These are phyloP conservation scores for Sterrhoptilus dennistouni DNA, from an alignment of 2,113 vertebrate genomes.

Conservation along the genomic window DNA sequence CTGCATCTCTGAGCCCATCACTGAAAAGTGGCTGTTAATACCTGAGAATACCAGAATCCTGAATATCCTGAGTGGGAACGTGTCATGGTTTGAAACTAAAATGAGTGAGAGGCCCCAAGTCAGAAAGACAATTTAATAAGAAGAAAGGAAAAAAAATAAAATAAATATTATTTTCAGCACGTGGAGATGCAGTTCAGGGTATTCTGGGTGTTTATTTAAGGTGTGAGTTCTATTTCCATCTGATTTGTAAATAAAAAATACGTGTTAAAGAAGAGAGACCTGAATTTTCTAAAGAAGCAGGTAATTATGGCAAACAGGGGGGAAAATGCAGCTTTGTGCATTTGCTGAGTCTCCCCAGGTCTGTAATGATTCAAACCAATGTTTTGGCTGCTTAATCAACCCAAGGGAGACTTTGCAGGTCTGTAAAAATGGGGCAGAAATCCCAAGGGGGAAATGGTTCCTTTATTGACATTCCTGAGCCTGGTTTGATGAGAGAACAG, in stretches of 20 bases:
- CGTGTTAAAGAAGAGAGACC: neutral
- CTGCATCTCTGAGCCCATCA: neutral
- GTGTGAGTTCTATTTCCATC: neutral
- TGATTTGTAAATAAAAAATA: neutral
- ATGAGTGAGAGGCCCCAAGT: too few relatives aligned
- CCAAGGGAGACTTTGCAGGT: neutral
- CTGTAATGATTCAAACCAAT: neutral
- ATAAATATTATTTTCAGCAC: neutral
- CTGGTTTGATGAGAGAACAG: neutral
- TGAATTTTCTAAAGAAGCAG: neutral
- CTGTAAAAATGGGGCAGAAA: neutral
- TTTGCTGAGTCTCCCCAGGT: neutral
- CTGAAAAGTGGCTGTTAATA: neutral
- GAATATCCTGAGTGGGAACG: neutral
- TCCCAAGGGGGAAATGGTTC: neutral
- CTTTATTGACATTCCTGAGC: neutral
- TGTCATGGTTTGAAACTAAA: too few relatives aligned
- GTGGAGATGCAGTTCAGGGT: neutral
- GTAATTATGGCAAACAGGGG: neutral
- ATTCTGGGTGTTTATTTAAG: neutral
- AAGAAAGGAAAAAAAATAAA: too few relatives aligned
- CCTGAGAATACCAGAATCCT: neutral
- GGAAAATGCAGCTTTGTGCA: neutral
- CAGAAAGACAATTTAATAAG: too few relatives aligned
- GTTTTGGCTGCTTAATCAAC: neutral